A percentile compares a stretch with the other conserved stretches of the same genome.
Evolutionary conservation across 2,113 vertebrate species (phyloP).

Genomic region (Notarius lentiginosus): DNA sequence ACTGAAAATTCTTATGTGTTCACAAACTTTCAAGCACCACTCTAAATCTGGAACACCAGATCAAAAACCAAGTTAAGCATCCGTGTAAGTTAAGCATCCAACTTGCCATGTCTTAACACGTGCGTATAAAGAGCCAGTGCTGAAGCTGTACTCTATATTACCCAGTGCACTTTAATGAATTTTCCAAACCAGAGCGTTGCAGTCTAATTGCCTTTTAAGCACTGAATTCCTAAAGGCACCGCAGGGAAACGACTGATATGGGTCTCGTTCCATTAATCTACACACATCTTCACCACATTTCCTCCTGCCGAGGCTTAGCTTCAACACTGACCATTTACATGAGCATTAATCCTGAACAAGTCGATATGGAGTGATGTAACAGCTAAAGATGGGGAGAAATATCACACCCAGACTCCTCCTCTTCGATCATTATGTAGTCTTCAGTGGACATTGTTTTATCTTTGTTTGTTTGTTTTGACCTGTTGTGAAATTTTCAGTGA

Average conservation of each 20-base stretch:
- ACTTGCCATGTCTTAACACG: background rate
- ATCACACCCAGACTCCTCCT: background rate
- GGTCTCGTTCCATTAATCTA: conserved; percentile 27
- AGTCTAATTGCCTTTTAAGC: conserved; percentile 37
- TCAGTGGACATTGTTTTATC: background rate
- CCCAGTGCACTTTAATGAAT: conserved; percentile 22
- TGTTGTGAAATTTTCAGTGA: background rate
- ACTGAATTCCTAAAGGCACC: conserved; percentile 25
- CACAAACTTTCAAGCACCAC: too few relatives aligned
- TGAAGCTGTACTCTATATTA: background rate
- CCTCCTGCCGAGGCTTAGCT: background rate
- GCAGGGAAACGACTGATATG: background rate
- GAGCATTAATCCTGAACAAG: background rate
- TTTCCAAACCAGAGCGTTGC: conserved; percentile 8
- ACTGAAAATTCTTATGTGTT: too few relatives aligned
- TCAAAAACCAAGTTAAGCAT: background rate
- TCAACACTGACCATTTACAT: background rate
- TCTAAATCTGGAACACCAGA: background rate
- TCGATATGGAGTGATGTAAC: background rate
- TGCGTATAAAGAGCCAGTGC: background rate
- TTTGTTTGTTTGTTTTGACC: background rate
- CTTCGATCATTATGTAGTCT: background rate
- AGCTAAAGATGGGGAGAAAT: background rate
- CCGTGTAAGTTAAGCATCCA: background rate
- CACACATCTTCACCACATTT: background rate